Percentiles rank a stretch among this genome's conserved stretches.
These are phyloP conservation scores for Crocallis elinguaria DNA, from an alignment of 2,888 invertebrate genomes.

Conservation along the genomic window DNA sequence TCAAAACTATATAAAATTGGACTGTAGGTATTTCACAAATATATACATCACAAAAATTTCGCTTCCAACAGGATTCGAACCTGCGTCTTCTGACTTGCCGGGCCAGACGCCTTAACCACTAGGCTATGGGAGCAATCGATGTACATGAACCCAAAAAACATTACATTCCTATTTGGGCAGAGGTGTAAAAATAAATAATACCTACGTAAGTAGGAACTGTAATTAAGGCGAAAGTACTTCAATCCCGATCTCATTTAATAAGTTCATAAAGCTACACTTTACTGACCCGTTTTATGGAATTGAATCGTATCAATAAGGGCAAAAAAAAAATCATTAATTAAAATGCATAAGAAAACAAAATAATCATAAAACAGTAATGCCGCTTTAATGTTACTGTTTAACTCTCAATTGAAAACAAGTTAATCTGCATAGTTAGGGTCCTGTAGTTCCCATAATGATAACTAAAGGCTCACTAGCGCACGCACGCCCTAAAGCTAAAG, in stretches of 20 bases:
- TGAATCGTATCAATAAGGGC: slow-evolving; percentile 5
- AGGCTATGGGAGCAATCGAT: too few species aligned
- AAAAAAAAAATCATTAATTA: slow-evolving; percentile 20
- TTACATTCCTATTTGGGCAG: too few species aligned
- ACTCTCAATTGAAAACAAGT: slow-evolving; percentile 9
- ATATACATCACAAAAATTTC: too few species aligned
- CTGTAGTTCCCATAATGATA: slow-evolving; percentile 1
- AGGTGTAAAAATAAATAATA: neutral
- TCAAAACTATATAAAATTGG: too few species aligned
- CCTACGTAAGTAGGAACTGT: too few species aligned
- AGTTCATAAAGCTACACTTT: neutral
- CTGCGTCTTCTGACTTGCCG: too few species aligned
- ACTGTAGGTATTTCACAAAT: too few species aligned
- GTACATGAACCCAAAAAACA: too few species aligned
- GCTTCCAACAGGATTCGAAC: too few species aligned
- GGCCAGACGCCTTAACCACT: too few species aligned
- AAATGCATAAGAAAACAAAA: slow-evolving; percentile 28
- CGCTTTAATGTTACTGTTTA: slow-evolving; percentile 2
- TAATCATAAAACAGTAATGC: slow-evolving; percentile 8
- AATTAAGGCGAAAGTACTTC: too few species aligned
- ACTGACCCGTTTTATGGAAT: neutral
- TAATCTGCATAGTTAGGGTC: slow-evolving; percentile 15
- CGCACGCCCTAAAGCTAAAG: neutral
- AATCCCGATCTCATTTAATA: neutral
- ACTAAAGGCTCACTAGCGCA: slow-evolving; percentile 2